Evolutionary conservation across 2,888 invertebrate genomes (phyloP), one percentile per base, ranked within the genome.

Genomic region (Loripinus fragilis): DNA sequence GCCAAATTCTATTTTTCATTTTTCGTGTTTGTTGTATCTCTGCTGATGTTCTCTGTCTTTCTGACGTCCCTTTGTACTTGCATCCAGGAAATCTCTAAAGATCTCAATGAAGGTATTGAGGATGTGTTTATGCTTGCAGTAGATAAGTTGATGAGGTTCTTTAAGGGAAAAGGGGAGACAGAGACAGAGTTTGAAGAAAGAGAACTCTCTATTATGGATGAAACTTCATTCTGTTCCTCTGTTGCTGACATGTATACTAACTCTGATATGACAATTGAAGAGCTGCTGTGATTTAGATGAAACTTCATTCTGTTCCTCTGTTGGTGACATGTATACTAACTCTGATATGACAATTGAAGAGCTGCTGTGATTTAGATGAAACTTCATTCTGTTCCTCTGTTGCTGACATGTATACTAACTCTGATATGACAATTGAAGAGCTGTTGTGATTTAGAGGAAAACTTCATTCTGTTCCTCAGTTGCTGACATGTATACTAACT

Each of bases 41-140:
- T 89, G 45, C 80, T 88, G n/a, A 72, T 87, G n/a, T 41, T 88
- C 70, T 87, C 88, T 10, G 85, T 87, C 70, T 87, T 88, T 50
- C 69, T 87, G 69, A 78, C 85, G 20, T 85, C 87, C n/a, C 71
- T 88, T 12, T 73, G 76, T 25, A 86, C 85, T 12, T 79, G 85
- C 42, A 85, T 85, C 15, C 66, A 75, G 42, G 68, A 67, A 42
- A 41, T 67, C 15, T 42, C 67, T 2, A 10, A 23, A 17, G 42
- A 42, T 15, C 28, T 7, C 15, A 30, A 30, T n/a, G 7, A 10
- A 35, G 17, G 23, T 8, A 25, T 67, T 41, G 67, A 67, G 12
- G 67, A 67, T 25, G 42, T 67, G 3, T 67, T 67, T 41, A 8
- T 67, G 5, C 30, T 60, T 30, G 60, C 60, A 33, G 15, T 60